Base-by-base conservation (phyloP, 2,888 invertebrate genomes). In the Ochropleura leucogaster region DNA sequence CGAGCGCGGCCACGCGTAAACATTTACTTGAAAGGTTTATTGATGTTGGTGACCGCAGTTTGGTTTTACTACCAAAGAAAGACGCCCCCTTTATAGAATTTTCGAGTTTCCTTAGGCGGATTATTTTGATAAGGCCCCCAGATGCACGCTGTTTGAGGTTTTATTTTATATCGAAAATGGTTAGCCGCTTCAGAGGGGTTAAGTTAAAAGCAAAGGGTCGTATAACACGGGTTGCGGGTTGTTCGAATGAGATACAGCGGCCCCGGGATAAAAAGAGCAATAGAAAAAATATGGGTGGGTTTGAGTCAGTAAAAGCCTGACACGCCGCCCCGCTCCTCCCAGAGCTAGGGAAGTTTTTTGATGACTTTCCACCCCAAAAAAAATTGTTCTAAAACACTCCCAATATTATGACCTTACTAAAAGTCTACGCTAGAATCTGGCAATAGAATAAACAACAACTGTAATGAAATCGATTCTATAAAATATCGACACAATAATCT, bases 11-110 rank as follows among this genome's bases (percentile, higher is more conserved):
- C 94, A 89, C 89, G 93, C 95, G 95, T 94, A 94, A 94, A 94
- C 94, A 93, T 94, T 95, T 91, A 92, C 94, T 94, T 90, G 94
- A 93, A 93, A 94, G 94, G 93, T 95, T 95, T 95, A 95, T 95
- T 93, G 95, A 93, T 92, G 95, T 94, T 93, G 92, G 93, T 93
- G 90, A 94, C 94, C 94, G 90, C 92, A 90, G 90, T 92, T 92
- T 89, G 91, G 92, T 92, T 93, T 92, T 92, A 92, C 90, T 90
- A 78, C 90, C 88, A 63, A 82, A 81, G 88, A 87, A 82, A 80
- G 86, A 68, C 72, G 69, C 82, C 81, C 80, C 77, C 79, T 90
- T 88, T 84, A 83, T 72, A 76, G 80, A 85, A 90, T 90, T 89
- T 87, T 87, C 81, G 86, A 86, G 86, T 85, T 86, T 84, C 44